These are phyloP conservation scores for Pteromalus puparum DNA, from an alignment of 1,140 invertebrate genomes.

Conservation along the genomic window DNA sequence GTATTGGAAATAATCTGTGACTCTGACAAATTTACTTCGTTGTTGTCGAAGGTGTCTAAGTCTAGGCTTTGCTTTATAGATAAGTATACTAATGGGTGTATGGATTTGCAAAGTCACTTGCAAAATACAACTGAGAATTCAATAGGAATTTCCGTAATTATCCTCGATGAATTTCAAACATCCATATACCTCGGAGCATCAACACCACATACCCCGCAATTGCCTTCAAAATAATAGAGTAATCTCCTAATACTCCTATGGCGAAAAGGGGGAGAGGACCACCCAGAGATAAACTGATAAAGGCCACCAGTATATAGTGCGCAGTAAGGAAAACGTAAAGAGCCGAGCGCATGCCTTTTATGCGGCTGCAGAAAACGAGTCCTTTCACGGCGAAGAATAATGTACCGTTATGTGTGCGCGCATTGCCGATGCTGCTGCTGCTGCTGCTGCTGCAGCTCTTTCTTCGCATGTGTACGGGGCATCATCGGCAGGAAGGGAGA, in stretches of 20 bases:
- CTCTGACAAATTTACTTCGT: constrained; percentile 35
- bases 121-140: no score
- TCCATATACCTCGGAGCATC: no score
- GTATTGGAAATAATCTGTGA: not conserved
- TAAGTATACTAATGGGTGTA: no score
- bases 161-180: no score
- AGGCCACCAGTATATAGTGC: not conserved
- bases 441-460: no score
- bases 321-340: not conserved
- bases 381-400: constrained; percentile 46
- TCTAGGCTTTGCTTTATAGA: no score
- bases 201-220: no score
- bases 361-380: constrained; percentile 23
- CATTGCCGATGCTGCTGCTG: not conserved
- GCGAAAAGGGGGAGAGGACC: not conserved
- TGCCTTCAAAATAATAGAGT: no score
- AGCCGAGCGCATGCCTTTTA: constrained; percentile 24
- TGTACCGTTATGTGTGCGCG: constrained; percentile 28
- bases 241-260: not conserved
- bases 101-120: no score
- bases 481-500: not conserved
- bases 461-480: not conserved
- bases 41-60: constrained; percentile 5
- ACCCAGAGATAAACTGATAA: constrained; percentile 32
- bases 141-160: no score